phyloP scores from a whole-genome alignment of 2,888 invertebrate genomes.

The Podabrus alpinus region DNA sequence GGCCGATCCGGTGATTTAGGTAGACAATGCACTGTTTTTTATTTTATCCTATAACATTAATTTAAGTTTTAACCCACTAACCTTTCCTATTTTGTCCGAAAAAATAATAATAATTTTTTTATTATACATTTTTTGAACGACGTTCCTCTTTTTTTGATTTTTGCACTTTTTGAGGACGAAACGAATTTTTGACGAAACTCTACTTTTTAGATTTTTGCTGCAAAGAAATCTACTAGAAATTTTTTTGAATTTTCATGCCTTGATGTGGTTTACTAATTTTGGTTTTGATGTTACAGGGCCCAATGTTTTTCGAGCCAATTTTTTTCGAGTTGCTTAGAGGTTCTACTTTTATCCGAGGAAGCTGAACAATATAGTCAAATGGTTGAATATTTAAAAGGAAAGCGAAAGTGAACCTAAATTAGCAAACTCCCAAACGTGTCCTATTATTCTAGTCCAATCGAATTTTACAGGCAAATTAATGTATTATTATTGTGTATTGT shows the following conservation, averaged over 20 bases:
- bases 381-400: conserved; percentile 74
- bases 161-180: neutral
- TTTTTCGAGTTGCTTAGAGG: conserved; percentile 82
- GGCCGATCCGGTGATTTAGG: conserved; percentile 76
- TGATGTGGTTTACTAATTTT: conserved; percentile 5
- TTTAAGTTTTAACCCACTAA: conserved; percentile 21
- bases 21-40: conserved; percentile 52
- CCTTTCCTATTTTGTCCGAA: neutral
- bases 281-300: conserved; percentile 62
- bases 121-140: neutral
- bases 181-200: neutral
- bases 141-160: neutral
- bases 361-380: conserved; percentile 76
- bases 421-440: conserved; percentile 39
- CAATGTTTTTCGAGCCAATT: conserved; percentile 79
- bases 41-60: conserved; percentile 33
- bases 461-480: conserved; percentile 46
- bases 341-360: conserved; percentile 77
- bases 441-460: conserved; percentile 50
- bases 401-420: conserved; percentile 52
- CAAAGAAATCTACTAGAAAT: conserved; percentile 8
- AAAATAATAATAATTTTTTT: neutral
- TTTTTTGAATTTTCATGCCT: conserved; percentile 18
- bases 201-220: conserved; percentile 1
- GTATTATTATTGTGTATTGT: conserved; percentile 45